Conservation (phyloP, 2,888 invertebrate species). For the Flexamia atlantica region DNA sequence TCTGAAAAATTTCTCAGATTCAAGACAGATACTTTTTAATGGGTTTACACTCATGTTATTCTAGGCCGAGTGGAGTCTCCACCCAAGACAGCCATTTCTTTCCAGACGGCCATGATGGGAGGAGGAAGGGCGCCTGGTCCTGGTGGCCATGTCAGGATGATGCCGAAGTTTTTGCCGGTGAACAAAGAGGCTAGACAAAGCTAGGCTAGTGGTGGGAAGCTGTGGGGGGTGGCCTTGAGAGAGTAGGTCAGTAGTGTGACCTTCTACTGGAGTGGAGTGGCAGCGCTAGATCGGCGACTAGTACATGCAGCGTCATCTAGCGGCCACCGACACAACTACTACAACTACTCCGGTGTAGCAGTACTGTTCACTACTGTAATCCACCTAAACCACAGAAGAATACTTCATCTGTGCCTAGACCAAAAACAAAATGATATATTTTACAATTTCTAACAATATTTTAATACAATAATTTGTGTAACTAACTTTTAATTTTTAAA, state of each 20-base stretch:
- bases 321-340: conserved; percentile 15
- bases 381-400: no score
- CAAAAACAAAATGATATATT: no score
- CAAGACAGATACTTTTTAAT: no score
- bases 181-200: conserved; percentile 47
- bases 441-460: no score
- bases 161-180: not conserved
- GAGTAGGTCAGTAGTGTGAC: conserved; percentile 57
- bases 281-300: not conserved
- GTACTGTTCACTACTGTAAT: not conserved
- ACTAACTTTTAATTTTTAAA: no score
- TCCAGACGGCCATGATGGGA: not conserved
- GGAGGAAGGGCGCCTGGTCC: not conserved
- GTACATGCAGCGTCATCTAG: conserved; percentile 53
- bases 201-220: conserved; percentile 31
- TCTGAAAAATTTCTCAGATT: no score
- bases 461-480: no score
- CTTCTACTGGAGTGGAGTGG: conserved; percentile 38
- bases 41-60: no score
- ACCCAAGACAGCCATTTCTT: not conserved
- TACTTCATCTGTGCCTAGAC: no score
- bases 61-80: no score
- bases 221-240: conserved; percentile 35
- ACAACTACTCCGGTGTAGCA: not conserved
- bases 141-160: not conserved